Evolutionary conservation across 2,888 invertebrate species (phyloP).

Genomic region (Lobophora halterata): DNA sequence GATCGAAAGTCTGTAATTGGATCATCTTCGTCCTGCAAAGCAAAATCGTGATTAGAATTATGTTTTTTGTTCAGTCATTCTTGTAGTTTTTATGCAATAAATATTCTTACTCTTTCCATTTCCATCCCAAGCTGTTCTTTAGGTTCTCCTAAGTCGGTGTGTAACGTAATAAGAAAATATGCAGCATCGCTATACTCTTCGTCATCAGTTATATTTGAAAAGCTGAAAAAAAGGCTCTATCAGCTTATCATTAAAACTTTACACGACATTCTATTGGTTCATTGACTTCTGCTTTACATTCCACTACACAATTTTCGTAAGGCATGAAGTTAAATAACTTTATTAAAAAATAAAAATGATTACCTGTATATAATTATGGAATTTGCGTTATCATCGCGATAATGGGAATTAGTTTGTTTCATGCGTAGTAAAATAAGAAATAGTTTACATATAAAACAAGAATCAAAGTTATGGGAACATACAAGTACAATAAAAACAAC

Average conservation of each 20-base stretch:
- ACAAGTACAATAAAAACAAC: no score
- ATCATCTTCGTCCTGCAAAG: conserved; percentile 83
- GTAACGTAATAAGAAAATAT: conserved; percentile 85
- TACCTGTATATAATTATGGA: conserved; percentile 30
- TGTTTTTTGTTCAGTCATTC: neutral
- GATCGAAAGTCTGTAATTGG: conserved; percentile 87
- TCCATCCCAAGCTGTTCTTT: conserved; percentile 88
- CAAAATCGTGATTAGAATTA: neutral
- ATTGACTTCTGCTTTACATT: conserved; percentile 8
- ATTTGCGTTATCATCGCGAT: conserved; percentile 41
- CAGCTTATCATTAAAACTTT: neutral
- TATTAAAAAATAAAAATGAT: no score
- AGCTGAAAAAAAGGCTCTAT: conserved; percentile 38
- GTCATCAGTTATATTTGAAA: conserved; percentile 56
- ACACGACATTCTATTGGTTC: neutral
- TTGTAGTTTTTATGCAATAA: no score
- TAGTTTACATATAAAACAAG: no score
- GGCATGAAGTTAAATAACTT: no score
- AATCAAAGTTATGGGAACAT: no score
- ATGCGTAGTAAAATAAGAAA: conserved; percentile 5
- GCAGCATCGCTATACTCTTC: conserved; percentile 78
- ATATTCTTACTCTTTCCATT: conserved; percentile 80
- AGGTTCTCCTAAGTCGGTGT: conserved; percentile 87
- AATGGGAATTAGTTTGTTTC: conserved; percentile 29
- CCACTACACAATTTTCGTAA: no score